These are phyloP conservation scores for Phenganax marumi DNA, from an alignment of 92 coral and sea anemone genomes.

Conservation along the genomic window DNA sequence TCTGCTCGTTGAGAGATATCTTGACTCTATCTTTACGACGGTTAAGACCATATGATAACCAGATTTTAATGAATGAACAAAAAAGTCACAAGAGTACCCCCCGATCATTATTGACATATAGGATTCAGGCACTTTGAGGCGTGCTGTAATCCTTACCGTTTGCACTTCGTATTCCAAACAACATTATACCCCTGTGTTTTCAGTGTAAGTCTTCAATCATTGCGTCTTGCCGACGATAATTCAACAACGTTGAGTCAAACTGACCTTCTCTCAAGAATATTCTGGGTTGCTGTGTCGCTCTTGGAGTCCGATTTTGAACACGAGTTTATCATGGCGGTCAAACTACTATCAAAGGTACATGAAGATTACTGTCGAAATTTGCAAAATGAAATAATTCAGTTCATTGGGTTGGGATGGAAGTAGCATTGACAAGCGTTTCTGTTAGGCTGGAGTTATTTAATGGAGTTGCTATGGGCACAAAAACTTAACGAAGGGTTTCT, in stretches of 20 bases:
- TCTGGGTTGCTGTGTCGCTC: constrained; percentile 96
- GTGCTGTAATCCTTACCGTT: too few species aligned
- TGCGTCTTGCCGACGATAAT: constrained; percentile 73
- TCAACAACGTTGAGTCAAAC: constrained; percentile 83
- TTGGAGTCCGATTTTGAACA: constrained; percentile 97
- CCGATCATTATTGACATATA: too few species aligned
- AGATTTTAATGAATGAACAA: too few species aligned
- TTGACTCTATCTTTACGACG: too few species aligned
- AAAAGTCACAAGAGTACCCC: too few species aligned
- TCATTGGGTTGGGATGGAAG: background rate
- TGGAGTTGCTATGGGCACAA: too few species aligned
- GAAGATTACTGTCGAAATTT: background rate
- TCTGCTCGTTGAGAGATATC: too few species aligned
- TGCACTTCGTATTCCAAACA: background rate
- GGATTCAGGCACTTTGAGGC: too few species aligned
- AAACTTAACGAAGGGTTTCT: too few species aligned
- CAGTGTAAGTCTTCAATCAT: constrained; percentile 91
- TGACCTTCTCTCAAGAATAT: constrained; percentile 91
- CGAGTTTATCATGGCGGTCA: constrained; percentile 92
- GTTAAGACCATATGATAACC: too few species aligned
- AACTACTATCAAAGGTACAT: constrained; percentile 79
- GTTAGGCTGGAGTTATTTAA: too few species aligned
- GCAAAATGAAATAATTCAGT: background rate
- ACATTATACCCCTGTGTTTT: background rate
- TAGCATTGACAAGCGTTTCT: too few species aligned